These are phyloP conservation scores for Leptarthrus brevirostris DNA, from an alignment of 2,888 invertebrate genomes.

Conservation along the genomic window DNA sequence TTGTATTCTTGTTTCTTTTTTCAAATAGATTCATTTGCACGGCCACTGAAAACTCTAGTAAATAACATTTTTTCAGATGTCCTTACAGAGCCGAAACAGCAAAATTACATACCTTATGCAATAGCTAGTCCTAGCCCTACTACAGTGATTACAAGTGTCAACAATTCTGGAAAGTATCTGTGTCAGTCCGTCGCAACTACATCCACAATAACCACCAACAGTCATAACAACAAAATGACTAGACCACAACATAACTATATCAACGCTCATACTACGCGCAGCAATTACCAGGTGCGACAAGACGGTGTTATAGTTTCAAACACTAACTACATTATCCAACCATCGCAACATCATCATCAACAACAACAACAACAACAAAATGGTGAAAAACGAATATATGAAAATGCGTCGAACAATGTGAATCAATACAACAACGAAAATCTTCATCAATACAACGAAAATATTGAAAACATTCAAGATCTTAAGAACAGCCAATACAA, in stretches of 20 bases:
- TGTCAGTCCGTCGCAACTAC: slow-evolving; percentile 59
- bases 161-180: slow-evolving; percentile 68
- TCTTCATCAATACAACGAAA: slow-evolving; percentile 13
- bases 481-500: slow-evolving; percentile 53
- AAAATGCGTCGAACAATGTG: slow-evolving; percentile 15
- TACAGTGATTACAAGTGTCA: slow-evolving; percentile 68
- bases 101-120: slow-evolving; percentile 66
- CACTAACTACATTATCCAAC: not conserved
- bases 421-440: slow-evolving; percentile 47
- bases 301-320: slow-evolving; percentile 6
- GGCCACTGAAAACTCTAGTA: slow-evolving; percentile 11
- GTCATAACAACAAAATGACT: slow-evolving; percentile 34
- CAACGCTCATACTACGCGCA: not conserved
- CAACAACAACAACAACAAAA: slow-evolving; percentile 30
- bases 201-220: slow-evolving; percentile 47
- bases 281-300: not conserved
- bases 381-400: slow-evolving; percentile 1
- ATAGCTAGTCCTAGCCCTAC: slow-evolving; percentile 69
- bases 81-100: slow-evolving; percentile 55
- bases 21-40: slow-evolving; percentile 31
- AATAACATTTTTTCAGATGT: slow-evolving; percentile 48
- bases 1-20: slow-evolving; percentile 21
- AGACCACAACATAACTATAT: not conserved
- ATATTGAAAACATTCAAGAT: slow-evolving; percentile 50
- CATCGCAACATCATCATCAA: not conserved